Base-by-base conservation (phyloP, 2,797 vertebrate species). In the Triplophysa yarkandensis region DNA sequence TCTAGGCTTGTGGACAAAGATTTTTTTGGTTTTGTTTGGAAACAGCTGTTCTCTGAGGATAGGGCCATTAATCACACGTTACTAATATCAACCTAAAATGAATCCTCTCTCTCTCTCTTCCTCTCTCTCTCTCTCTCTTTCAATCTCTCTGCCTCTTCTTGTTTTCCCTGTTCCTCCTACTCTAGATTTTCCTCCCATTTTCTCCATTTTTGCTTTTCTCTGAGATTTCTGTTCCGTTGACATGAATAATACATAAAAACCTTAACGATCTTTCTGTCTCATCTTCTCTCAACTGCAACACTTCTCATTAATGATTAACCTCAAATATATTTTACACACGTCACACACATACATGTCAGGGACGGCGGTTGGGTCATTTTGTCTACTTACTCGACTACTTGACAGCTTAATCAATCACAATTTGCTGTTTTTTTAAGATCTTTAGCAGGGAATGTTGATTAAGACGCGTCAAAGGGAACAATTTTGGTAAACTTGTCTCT, bases 1-100 rank as follows among this genome's bases (percentile, higher is more conserved):
- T 55, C 17, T 34, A 44, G 32, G 32, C 61, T 57, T n/a, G n/a
- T n/a, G n/a, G n/a, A n/a, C n/a, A n/a, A n/a, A n/a, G n/a, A 39
- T 57, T 50, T 25, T 17, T 3, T 16, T 16, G 3, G 34, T 41
- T 41, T 41, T 43, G 50, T 54, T 25, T 60, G 23, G 14, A 68
- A 63, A 77, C 57, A 58, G 48, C 46, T 69, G 54, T 68, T 77
- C 52, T 30, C 52, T 36, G 50, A 72, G 55, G 11, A 61, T 30
- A 27, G 63, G 61, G 58, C 52, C 64, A 80, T 76, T 68, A 72
- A 65, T 77, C 61, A 63, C 36, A 36, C 10, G 66, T 36, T 73
- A 80, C 68, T 73, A 63, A 58, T 27, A 68, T 65, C 25, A 43
- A 39, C 55, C 21, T 17, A 44, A 72, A 67, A 43, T 13, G 0